Evolutionary conservation across 2,888 invertebrate species (phyloP), one percentile per base, ranked within the genome.

Genomic region (Calameuta filiformis): DNA sequence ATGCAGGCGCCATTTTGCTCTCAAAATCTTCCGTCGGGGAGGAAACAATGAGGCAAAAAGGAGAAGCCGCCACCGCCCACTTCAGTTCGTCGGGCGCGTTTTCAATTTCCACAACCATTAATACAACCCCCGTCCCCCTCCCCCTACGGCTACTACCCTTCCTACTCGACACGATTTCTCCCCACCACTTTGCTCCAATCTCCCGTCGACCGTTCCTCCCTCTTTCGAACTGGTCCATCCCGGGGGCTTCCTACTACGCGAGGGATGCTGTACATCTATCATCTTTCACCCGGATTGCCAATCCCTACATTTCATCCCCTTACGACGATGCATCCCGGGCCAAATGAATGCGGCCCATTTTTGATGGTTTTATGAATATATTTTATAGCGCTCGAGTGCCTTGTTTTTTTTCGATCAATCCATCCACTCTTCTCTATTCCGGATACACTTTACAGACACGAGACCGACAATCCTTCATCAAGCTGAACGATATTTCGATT

Each of bases 101-200:
- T 91, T 90, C 90, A 90, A 90, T 91, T 90, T 90, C 88, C 89
- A 89, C 86, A 83, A 87, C 89, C 90, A 90, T 90, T 90, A 89
- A 90, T 89, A 87, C 88, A 83, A 84, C 84, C 86, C 83, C 79
- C 82, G 3, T 3, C 35, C 35, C 11, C 11, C 12, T 0, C 12
- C 35, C 35, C 12, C 35, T 12, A 12, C 84, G 83, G 82, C 82
- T 83, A 85, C 86, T 85, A 81, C 83, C 83, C 56, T 56, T 56
- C 56, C 56, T 56, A 56, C 56, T 56, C 56, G 56, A 56, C 56
- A 56, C 56, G 56, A 56, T 56, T 56, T 56, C 56, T 56, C 56
- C 69, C 79, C 77, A 71, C 76, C 69, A 75, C 68, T 73, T 78
- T 76, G 74, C 73, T 68, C 69, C 69, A 69, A 68, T 73, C 75